Evolutionary conservation across 2,797 vertebrate species (phyloP).

Genomic region (Meda fulgida): DNA sequence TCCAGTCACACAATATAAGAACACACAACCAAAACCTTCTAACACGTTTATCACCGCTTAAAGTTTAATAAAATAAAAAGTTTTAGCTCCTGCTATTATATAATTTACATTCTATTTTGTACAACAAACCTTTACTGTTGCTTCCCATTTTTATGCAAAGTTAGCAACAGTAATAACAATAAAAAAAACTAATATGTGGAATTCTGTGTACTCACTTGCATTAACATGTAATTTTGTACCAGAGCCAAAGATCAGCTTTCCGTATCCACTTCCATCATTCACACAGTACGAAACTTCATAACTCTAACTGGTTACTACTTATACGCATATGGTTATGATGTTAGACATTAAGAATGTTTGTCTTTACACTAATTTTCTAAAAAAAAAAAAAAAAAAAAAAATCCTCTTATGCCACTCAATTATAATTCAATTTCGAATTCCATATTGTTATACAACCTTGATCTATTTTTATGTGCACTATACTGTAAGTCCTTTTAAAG

Average conservation of each 20-base stretch:
- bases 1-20: slow-evolving; percentile 59
- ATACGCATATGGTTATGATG: neutral
- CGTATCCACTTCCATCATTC: slow-evolving; percentile 41
- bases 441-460: neutral
- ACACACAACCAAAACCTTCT: slow-evolving; percentile 29
- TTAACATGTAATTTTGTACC: slow-evolving; percentile 51
- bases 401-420: neutral
- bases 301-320: neutral
- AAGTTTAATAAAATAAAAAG: neutral
- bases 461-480: neutral
- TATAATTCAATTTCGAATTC: neutral
- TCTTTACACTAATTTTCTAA: neutral
- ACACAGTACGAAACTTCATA: slow-evolving; percentile 30
- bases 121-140: neutral
- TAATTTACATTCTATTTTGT: neutral
- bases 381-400: no score
- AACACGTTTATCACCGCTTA: neutral
- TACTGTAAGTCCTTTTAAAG: neutral
- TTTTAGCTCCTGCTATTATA: neutral
- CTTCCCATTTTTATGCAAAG: no score
- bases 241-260: slow-evolving; percentile 54
- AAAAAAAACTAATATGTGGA: neutral
- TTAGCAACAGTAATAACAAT: neutral
- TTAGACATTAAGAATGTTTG: neutral
- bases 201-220: slow-evolving; percentile 46